A percentile compares a stretch with the other conserved stretches of the same genome.
Evolutionary conservation across 2,797 vertebrate genomes (phyloP).

Genomic region (Lycodopsis pacificus): DNA sequence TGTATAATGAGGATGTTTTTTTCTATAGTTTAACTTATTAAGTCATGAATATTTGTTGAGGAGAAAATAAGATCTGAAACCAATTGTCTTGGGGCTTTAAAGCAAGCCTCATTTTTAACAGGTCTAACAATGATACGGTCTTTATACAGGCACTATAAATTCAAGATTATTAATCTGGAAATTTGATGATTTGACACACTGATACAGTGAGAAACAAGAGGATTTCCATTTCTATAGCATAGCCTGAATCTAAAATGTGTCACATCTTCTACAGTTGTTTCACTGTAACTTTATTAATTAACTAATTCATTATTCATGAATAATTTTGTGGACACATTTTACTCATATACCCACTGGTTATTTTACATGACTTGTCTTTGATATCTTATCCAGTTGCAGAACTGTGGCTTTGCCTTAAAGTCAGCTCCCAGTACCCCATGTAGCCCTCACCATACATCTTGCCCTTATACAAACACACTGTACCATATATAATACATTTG

Average conservation of each 20-base stretch:
- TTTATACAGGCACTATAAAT: not conserved
- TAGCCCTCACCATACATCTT: constrained; percentile 54
- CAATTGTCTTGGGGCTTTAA: not conserved
- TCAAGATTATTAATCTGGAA: constrained; percentile 6
- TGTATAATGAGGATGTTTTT: not conserved
- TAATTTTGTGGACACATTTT: constrained; percentile 1
- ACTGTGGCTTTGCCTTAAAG: constrained; percentile 20
- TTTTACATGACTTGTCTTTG: constrained; percentile 40
- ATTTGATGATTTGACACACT: constrained; percentile 20
- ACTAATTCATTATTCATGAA: not conserved
- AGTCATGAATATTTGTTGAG: not conserved
- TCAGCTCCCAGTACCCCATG: constrained; percentile 30
- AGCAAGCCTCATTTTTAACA: not conserved
- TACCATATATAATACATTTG: constrained; percentile 72
- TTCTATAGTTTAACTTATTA: not conserved
- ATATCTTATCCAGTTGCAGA: constrained; percentile 45
- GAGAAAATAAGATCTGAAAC: not conserved
- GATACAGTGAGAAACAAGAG: constrained; percentile 11
- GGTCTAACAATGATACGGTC: not conserved
- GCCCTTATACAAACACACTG: constrained; percentile 70
- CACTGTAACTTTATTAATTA: not conserved
- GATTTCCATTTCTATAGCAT: constrained; percentile 11
- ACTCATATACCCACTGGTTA: not conserved
- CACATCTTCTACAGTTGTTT: constrained; percentile 9
- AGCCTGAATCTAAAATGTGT: constrained; percentile 3